phyloP scores from a whole-genome alignment of 2,113 vertebrate genomes.

The Callipepla californica region DNA sequence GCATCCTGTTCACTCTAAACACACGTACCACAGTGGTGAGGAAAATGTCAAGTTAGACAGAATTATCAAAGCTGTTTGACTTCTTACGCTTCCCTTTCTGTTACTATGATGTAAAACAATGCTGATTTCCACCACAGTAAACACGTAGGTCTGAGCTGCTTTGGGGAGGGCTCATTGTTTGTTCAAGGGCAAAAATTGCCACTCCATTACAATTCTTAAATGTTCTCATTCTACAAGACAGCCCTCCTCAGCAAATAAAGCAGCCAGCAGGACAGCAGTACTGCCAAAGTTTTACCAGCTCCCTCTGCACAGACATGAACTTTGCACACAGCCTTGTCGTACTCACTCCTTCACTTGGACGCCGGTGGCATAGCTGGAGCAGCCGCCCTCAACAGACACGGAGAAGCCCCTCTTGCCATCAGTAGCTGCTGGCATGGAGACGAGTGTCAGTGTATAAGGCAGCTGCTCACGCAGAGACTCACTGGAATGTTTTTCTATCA shows the following conservation, averaged over 20 bases:
- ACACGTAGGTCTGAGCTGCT: not conserved
- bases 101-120: not conserved
- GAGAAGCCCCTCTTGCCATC: slow-evolving; percentile 92
- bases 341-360: slow-evolving; percentile 98
- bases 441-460: slow-evolving; percentile 92
- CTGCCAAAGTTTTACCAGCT: not conserved
- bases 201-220: not conserved
- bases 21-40: not conserved
- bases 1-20: slow-evolving; percentile 90
- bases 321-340: not conserved
- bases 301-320: not conserved
- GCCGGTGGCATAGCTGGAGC: slow-evolving; percentile 83
- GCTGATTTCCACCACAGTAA: not conserved
- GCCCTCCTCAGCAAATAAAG: not conserved
- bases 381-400: slow-evolving; percentile 85
- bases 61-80: not conserved
- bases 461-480: slow-evolving; percentile 89
- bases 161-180: not conserved
- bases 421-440: slow-evolving; percentile 92
- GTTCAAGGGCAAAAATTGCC: not conserved
- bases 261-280: not conserved
- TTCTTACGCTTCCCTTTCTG: not conserved
- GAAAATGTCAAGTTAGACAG: not conserved
- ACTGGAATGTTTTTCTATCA: slow-evolving; percentile 90
- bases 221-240: not conserved